Evolutionary conservation across 2,113 vertebrate species (phyloP), one percentile per base, ranked within the genome.

Genomic region (Ammodytes marinus): DNA sequence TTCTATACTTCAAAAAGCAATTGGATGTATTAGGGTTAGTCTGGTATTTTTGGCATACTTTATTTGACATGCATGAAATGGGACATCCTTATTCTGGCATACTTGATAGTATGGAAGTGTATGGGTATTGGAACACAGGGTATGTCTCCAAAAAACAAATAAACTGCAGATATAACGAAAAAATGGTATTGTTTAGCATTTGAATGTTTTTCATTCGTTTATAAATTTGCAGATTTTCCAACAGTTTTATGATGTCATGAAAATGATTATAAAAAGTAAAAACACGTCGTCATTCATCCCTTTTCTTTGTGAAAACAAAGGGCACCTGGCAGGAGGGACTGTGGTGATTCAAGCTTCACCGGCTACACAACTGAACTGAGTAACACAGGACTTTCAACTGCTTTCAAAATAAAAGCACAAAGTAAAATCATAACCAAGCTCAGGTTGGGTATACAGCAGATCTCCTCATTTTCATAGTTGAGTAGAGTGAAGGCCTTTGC

Each of bases 231-330:
- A 43, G 14, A n/a, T 81, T 60, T 17, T 19, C 1, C 12, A 4
- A 1, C 45, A 43, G 8, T 8, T 77, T 61, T 27, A 0, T 13
- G 3, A 54, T 14, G 8, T 2, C 1, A 14, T 50, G 0, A 50
- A 60, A 27, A 10, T 15, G 1, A 27, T 42, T 15, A 61, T 10
- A 1, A 14, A 55, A 17, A 0, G 1, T 8, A n/a, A n/a, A n/a
- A 40, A 19, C 35, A 50, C 58, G 0, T 8, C 9, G 50, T 0
- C 9, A 55, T 0, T 19, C 6, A 50, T 2, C 55, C 8, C 3
- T 0, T n/a, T 19, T 69, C 77, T 74, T 74, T 83, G 55, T 78
- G 74, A 83, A 71, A 85, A 86, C 76, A 87, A 87, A 75, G 77
- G 83, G 4, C 77, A 76, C 77, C 80, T 80, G 77, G 27, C 65